Evolutionary conservation across 2,888 invertebrate species (phyloP), one percentile per base, ranked within the genome.

Genomic region (Hololepta plana): DNA sequence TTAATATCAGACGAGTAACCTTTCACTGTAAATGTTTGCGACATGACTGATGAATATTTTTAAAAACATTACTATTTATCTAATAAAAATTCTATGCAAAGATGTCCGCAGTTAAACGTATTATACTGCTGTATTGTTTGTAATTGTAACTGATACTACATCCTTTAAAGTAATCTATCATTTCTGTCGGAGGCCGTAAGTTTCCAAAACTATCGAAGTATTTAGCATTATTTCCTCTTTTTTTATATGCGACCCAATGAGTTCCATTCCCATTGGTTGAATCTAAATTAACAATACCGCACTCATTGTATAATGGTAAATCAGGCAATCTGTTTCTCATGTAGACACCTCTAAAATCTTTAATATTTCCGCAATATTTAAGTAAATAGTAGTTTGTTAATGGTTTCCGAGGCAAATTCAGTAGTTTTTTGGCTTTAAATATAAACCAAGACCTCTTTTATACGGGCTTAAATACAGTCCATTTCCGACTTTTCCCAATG

Each of bases 211-310:
- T 27, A 25, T 33, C 33, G 20, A 34, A 32, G 34, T 51, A 53
- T 23, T 39, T 33, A 12, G 44, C 35, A 15, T 39, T 21, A 26
- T 41, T 30, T 15, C 35, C 35, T 3, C 35, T 31, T 38, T 50
- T 50, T 16, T 32, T 39, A 34, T 46, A 50, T 26, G 44, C 40
- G 35, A 47, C 41, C 49, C 50, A 47, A 39, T 53, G 48, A 10
- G 47, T 45, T 5, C 51, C 49, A 11, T 15, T 12, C 4, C 35
- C 37, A 5, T 17, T 22, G 20, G 23, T 32, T 22, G 28, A 28
- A 37, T 47, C 47, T 28, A 48, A 38, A 41, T 50, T 47, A 17
- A 44, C 24, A 16, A 44, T 34, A 3, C 31, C 42, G 26, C 38
- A 38, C 34, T 49, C 49, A 17, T 32, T 38, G 23, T 15, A 17